phyloP scores from a whole-genome alignment of 1,140 invertebrate species.

The Bombus sibiricus region DNA sequence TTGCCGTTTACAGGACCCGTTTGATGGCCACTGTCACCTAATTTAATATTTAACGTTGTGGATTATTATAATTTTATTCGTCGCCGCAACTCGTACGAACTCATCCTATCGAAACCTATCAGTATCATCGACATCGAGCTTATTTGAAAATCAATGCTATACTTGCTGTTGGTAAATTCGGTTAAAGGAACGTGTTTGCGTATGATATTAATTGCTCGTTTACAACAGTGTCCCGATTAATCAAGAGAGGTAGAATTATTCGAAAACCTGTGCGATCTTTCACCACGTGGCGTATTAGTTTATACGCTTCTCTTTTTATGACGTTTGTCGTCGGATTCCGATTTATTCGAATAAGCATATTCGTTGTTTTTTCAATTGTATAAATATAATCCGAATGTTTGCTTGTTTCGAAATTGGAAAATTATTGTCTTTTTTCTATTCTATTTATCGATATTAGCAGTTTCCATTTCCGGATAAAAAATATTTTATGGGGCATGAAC shows the following conservation, averaged over 20 bases:
- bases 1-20: no score
- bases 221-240: no score
- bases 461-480: neutral
- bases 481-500: neutral
- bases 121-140: no score
- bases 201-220: slow-evolving; percentile 4
- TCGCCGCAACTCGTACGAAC: no score
- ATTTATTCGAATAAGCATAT: neutral
- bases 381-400: neutral
- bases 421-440: neutral
- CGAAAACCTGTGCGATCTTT: neutral
- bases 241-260: neutral
- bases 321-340: neutral
- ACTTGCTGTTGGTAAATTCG: slow-evolving; percentile 5
- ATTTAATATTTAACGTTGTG: no score
- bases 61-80: no score
- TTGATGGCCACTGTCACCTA: no score
- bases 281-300: neutral
- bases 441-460: neutral
- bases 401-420: neutral
- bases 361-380: neutral
- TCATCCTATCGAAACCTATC: no score
- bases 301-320: neutral
- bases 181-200: neutral
- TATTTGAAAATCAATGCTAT: slow-evolving; percentile 18